These are phyloP conservation scores for Leucophenga montana DNA, from an alignment of 2,888 invertebrate species.

Conservation along the genomic window DNA sequence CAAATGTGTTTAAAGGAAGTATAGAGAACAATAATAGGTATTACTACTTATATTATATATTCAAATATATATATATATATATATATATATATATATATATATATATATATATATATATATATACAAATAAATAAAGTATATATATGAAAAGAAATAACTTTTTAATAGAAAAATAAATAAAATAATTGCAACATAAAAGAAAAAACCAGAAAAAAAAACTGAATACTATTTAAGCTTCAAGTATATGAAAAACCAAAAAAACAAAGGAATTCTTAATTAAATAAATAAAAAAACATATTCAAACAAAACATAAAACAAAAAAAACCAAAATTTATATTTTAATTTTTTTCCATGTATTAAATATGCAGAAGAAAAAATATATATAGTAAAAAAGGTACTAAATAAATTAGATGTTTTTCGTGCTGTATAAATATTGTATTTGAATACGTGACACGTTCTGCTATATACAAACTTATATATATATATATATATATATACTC, in stretches of 20 bases:
- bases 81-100: constrained; percentile 48
- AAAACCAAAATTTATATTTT: constrained; percentile 47
- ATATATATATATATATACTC: constrained; percentile 63
- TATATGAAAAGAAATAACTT: constrained; percentile 52
- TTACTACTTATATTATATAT: constrained; percentile 72
- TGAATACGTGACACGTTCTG: constrained; percentile 48
- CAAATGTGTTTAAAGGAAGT: constrained; percentile 62
- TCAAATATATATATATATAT: constrained; percentile 53
- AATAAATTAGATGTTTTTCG: constrained; percentile 71
- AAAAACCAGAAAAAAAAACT: constrained; percentile 27
- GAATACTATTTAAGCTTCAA: constrained; percentile 12
- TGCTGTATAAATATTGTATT: constrained; percentile 69
- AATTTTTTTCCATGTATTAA: constrained; percentile 60
- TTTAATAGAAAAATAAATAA: constrained; percentile 36
- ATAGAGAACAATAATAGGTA: constrained; percentile 74
- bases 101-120: constrained; percentile 56
- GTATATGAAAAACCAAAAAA: constrained; percentile 19
- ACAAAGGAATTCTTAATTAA: constrained; percentile 45
- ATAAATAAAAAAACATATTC: constrained; percentile 35
- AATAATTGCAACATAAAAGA: constrained; percentile 34
- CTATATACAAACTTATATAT: constrained; percentile 50
- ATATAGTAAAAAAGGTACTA: constrained; percentile 36
- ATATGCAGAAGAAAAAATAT: constrained; percentile 27
- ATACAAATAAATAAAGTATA: constrained; percentile 49
- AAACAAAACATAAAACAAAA: constrained; percentile 40